Percentiles rank a stretch among this genome's conserved stretches.
Conservation (phyloP, 2,888 invertebrate genomes). For the Metellina segmentata region DNA sequence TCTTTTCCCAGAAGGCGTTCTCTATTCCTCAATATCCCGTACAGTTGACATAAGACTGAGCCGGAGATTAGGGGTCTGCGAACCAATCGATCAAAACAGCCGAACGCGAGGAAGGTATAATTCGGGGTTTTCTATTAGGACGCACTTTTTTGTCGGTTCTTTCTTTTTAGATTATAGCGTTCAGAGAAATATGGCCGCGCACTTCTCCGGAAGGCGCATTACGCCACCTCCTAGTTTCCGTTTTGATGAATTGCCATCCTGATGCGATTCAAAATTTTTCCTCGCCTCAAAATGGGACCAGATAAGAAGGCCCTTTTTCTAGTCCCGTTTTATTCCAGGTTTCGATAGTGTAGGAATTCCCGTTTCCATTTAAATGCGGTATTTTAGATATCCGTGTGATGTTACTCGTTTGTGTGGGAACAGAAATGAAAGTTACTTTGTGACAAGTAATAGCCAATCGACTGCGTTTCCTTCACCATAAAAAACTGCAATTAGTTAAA, state of each 20-base stretch:
- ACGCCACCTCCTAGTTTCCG: conserved; percentile 38
- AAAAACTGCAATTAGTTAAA: too few relatives aligned
- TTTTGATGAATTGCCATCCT: conserved; percentile 71
- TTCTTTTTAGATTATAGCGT: conserved; percentile 48
- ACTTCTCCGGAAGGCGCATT: conserved; percentile 42
- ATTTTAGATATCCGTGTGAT: too few relatives aligned
- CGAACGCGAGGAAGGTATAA: conserved; percentile 55
- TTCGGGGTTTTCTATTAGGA: conserved; percentile 68
- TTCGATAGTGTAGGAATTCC: too few relatives aligned
- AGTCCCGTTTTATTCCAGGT: background rate
- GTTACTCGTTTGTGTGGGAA: too few relatives aligned
- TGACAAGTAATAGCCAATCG: too few relatives aligned
- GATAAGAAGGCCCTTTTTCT: conserved; percentile 31
- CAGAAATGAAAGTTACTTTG: too few relatives aligned
- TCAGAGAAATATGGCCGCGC: conserved; percentile 4
- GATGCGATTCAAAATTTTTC: conserved; percentile 64
- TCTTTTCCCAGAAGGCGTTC: too few relatives aligned
- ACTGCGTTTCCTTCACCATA: too few relatives aligned
- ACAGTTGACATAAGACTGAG: conserved; percentile 67
- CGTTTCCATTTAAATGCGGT: too few relatives aligned
- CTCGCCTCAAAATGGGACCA: conserved; percentile 20
- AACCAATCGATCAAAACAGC: conserved; percentile 71
- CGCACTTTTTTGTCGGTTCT: background rate
- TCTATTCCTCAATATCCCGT: background rate
- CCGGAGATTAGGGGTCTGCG: conserved; percentile 61